Evolutionary conservation across 2,797 vertebrate genomes (phyloP), one percentile per base, ranked within the genome.

Genomic region (Chloroceryle inda): DNA sequence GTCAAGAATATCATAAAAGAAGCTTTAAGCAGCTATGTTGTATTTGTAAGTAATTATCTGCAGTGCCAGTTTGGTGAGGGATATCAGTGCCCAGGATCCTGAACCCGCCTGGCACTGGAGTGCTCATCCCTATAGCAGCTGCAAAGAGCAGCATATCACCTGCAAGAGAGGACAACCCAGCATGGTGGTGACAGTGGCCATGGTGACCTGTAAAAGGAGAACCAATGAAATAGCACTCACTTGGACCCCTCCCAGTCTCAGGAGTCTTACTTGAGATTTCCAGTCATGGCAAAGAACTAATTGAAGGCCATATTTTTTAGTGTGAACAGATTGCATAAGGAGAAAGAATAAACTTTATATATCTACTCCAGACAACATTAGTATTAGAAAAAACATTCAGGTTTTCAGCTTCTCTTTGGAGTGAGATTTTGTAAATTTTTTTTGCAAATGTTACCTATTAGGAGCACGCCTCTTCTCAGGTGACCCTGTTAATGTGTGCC

Each of bases 181-280:
- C 24, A 6, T 0, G 2, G 76, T 7, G 33, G 42, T 37, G 59
- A 18, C 2, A 2, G 21, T n/a, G 58, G 18, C 33, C 73, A 55
- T 0, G 0, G 53, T 5, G 22, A n/a, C 26, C 50, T 40, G 21
- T 17, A 18, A 45, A 78, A 85, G 24, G 14, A 42, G 9, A 59
- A 13, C 1, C 52, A 11, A 10, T 15, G 20, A 82, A 71, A 75
- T 20, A 24, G 4, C 26, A 9, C 29, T 71, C 37, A 20, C 37
- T 49, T 67, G 11, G 19, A 72, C 9, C 31, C 10, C 9, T 56
- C 26, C 24, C 45, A 5, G 15, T 12, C 12, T 20, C 17, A 3
- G n/a, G 61, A 8, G 17, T 37, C 42, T 52, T 58, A 47, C 15
- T 53, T 1, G 3, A 62, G 20, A 64, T 63, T 78, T 64, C n/a